Percentiles rank a stretch among this genome's conserved stretches.
phyloP scores from a whole-genome alignment of 2,797 vertebrate species.

The Rhyacichthys aspro region DNA sequence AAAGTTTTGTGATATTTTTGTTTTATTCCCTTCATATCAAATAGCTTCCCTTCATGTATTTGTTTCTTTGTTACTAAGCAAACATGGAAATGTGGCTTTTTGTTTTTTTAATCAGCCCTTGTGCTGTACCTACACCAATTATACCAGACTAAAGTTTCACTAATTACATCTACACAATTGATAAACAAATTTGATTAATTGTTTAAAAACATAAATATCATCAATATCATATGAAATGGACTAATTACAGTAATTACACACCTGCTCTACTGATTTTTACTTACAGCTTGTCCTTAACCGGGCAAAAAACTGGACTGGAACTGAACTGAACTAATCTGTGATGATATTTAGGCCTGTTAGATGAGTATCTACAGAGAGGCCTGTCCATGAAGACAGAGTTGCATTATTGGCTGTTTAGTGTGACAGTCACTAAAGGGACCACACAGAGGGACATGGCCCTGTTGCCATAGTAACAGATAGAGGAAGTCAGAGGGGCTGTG shows the following conservation, averaged over 20 bases:
- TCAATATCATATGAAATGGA: no score
- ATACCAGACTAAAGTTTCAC: not conserved
- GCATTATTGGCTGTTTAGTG: no score
- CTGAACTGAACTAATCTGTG: no score
- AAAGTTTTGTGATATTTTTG: not conserved
- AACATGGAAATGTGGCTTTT: no score
- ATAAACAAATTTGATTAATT: not conserved
- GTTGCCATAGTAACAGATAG: conserved; percentile 59
- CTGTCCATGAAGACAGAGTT: no score
- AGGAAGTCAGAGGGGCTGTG: conserved; percentile 69
- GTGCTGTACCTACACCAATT: not conserved
- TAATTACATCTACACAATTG: not conserved
- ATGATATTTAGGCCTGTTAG: no score
- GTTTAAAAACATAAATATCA: not conserved
- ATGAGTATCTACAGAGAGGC: no score
- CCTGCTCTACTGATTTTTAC: no score
- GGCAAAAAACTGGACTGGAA: no score
- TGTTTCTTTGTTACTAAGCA: not conserved
- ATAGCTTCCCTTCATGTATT: conserved; percentile 19
- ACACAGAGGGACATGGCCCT: conserved; percentile 32
- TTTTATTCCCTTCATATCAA: conserved; percentile 26
- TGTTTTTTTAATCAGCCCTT: no score
- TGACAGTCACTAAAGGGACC: conserved; percentile 1
- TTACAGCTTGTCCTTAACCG: no score
- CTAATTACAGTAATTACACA: no score